Evolutionary conservation across 2,113 vertebrate species (phyloP).

Genomic region (Artemisiospiza belli): DNA sequence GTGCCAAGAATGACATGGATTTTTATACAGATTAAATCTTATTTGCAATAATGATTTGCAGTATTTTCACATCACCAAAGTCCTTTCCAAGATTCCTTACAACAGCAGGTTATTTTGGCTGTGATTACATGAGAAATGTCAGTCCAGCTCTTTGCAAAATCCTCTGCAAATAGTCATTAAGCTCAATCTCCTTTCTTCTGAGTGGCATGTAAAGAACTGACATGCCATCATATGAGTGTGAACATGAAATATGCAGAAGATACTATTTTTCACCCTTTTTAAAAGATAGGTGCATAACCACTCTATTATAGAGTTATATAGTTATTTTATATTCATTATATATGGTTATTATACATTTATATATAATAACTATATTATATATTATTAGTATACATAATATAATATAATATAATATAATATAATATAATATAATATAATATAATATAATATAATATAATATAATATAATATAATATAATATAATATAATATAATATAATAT

Average conservation of each 20-base stretch:
- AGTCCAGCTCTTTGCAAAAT: not conserved
- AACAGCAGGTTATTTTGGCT: not conserved
- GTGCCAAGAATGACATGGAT: not conserved
- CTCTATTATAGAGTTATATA: not conserved
- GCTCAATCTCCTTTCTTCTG: not conserved
- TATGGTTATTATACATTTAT: not conserved
- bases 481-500: too few species aligned
- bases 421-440: too few species aligned
- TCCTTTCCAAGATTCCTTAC: not conserved
- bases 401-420: too few species aligned
- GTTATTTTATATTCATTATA: not conserved
- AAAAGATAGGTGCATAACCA: not conserved
- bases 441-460: too few species aligned
- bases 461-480: too few species aligned
- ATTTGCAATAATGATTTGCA: not conserved
- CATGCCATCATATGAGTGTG: not conserved
- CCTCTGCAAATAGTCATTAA: not conserved
- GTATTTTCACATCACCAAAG: not conserved
- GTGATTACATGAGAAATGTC: not conserved
- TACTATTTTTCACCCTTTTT: not conserved
- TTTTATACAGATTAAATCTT: not conserved
- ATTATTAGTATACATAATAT: too few species aligned
- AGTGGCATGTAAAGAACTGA: not conserved
- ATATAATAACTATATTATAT: too few species aligned
- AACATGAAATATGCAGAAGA: not conserved